A percentile compares a stretch with the other conserved stretches of the same genome.
Conservation (phyloP, 2,113 vertebrate genomes). For the Tretioscincus oriximinensis region DNA sequence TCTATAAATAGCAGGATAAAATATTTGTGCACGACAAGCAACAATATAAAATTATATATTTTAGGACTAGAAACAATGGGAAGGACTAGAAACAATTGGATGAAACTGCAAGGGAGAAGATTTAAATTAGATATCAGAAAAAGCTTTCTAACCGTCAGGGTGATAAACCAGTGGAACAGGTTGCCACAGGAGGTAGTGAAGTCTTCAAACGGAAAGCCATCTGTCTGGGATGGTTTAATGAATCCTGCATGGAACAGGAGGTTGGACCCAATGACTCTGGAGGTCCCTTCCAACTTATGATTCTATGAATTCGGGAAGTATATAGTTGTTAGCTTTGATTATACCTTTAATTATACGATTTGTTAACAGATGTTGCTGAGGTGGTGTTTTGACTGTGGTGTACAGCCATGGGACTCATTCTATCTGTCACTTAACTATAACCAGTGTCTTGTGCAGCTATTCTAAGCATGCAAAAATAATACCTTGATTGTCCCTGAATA, state of each 20-base stretch:
- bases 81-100: no score
- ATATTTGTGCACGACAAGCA: neutral
- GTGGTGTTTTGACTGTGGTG: neutral
- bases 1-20: neutral
- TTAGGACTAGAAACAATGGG: no score
- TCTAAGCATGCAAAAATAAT: neutral
- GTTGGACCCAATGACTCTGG: no score
- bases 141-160: no score
- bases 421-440: neutral
- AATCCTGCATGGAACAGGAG: no score
- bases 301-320: neutral
- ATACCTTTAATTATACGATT: neutral
- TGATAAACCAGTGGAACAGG: no score
- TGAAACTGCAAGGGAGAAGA: no score
- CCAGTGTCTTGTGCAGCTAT: neutral
- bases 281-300: no score
- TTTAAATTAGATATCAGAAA: no score
- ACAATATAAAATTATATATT: neutral
- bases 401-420: neutral
- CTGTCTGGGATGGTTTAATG: no score
- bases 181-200: no score
- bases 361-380: neutral
- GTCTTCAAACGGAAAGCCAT: no score
- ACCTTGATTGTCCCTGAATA: neutral
- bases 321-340: neutral